Percentiles rank a stretch among this genome's conserved stretches.
Evolutionary conservation across 1,140 invertebrate genomes (phyloP).

Genomic region (Mya arenaria): DNA sequence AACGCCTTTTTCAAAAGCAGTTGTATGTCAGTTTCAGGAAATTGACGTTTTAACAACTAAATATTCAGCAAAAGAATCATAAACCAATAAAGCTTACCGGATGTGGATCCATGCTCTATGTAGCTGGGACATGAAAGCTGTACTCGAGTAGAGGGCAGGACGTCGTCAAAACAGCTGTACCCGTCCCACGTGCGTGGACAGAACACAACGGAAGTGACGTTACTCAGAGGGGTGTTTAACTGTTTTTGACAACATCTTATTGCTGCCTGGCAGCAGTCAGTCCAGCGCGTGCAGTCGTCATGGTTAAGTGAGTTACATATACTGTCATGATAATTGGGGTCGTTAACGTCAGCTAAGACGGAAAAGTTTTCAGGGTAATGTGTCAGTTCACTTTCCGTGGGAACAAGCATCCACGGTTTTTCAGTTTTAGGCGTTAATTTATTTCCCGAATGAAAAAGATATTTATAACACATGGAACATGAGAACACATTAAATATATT

Average conservation of each 20-base stretch:
- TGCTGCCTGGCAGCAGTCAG: constrained; percentile 59
- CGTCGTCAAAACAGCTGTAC: constrained; percentile 65
- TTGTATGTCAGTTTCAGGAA: too few relatives aligned
- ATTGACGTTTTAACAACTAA: too few relatives aligned
- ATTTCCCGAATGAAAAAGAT: constrained; percentile 41
- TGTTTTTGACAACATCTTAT: constrained; percentile 58
- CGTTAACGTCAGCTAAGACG: constrained; percentile 49
- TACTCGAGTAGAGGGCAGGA: constrained; percentile 34
- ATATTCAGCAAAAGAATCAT: too few relatives aligned
- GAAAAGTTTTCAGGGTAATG: constrained; percentile 19
- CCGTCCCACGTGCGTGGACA: constrained; percentile 71
- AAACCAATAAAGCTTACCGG: too few relatives aligned
- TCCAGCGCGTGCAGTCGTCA: constrained; percentile 59
- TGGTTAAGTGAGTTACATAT: constrained; percentile 56
- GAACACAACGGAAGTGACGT: background rate
- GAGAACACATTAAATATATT: constrained; percentile 47
- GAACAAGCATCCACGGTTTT: constrained; percentile 18
- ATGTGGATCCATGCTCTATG: constrained; percentile 55
- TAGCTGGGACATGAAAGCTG: constrained; percentile 61
- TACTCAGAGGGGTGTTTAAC: background rate
- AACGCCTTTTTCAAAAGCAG: too few relatives aligned
- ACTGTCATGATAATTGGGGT: background rate
- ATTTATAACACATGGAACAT: constrained; percentile 61
- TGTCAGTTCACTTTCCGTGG: background rate
- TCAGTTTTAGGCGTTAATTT: constrained; percentile 11